Evolutionary conservation across 2,888 invertebrate species (phyloP), one percentile per base, ranked within the genome.

Genomic region (Drosophila flavopinicola): DNA sequence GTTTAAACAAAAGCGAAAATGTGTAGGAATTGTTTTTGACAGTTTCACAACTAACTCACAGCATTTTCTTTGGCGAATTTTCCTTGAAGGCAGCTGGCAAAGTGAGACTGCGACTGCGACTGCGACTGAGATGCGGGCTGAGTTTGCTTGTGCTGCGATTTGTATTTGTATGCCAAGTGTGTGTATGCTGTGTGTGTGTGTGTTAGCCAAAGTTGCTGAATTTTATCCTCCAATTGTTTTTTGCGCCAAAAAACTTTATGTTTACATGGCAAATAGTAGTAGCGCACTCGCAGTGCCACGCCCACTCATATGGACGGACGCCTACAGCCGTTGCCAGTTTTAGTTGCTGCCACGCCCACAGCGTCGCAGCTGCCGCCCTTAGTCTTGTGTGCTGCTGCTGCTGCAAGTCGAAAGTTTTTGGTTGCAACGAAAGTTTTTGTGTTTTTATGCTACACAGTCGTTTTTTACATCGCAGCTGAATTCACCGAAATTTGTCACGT

Each of bases 401-500:
- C 53, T 49, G 72, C 60, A 60, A 66, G 66, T 76, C 56, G 51
- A 84, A 86, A 86, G 84, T 78, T 80, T 78, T 67, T 25, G 6
- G 78, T 85, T 85, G 84, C 79, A 83, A 66, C 66, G 66, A 86
- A 84, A 86, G 86, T 85, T 80, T 82, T 85, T 78, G 82, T 77
- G n/a, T n/a, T n/a, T n/a, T n/a, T 80, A 75, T 85, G 68, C 66
- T 58, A 65, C 64, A 10, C 56, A 66, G 70, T 64, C 47, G 64
- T 70, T 69, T 79, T 66, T 73, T 41, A 42, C 27, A 20, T 20
- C 4, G 75, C 82, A 76, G 76, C 75, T 82, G 87, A 89, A 79
- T 88, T 88, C 87, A 88, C 87, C 87, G 84, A 89, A 88, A 88
- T 80, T 85, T 89, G 89, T 89, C 90, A 89, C 89, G 89, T 89